Base-by-base conservation (phyloP, 2,797 vertebrate species). In the Vespertilio murinus region DNA sequence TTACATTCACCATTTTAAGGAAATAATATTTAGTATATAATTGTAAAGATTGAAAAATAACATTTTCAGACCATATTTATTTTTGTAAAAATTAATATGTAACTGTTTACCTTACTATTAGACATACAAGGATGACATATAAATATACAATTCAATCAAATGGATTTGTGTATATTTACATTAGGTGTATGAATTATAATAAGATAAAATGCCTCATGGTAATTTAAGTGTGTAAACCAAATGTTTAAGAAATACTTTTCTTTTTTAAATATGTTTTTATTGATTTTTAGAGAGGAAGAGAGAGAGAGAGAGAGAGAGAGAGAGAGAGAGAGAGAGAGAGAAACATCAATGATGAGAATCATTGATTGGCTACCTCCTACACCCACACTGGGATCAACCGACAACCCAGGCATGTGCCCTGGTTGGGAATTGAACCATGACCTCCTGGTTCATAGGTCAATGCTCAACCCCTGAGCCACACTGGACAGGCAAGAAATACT, bases 191-290 rank as follows among this genome's bases (percentile, higher is more conserved):
- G 16, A 65, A 75, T 88, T 82, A 69, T 90, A 28, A 79, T 86
- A 20, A 86, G 88, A 73, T 82, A 56, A 93, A 86, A 75, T 80
- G 42, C 13, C 18, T 56, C 11, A 1, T 80, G 23, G 12, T 91
- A 73, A 93, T 74, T 38, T 90, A 82, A 52, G 4, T 65, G 5
- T 78, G 8, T 81, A 65, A 95, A 81, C 9, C 30, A 94, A 91
- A 93, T 88, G 35, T 83, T 96, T 87, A 77, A 89, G 35, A 87
- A 88, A 93, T 45, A 20, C 25, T 73, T 81, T 8, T 49, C 82
- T 77, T 88, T 64, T 64, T 64, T 17, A 64, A 64, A n/a, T 64
- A n/a, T 8, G 6, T 64, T 64, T 64, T 64, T 64, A n/a, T n/a
- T 64, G 14, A n/a, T n/a, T 64, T n/a, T 64, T 16, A 64, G 30